A percentile compares a stretch with the other conserved stretches of the same genome.
phyloP scores from a whole-genome alignment of 2,797 vertebrate genomes.

The Gallirallus australis region DNA sequence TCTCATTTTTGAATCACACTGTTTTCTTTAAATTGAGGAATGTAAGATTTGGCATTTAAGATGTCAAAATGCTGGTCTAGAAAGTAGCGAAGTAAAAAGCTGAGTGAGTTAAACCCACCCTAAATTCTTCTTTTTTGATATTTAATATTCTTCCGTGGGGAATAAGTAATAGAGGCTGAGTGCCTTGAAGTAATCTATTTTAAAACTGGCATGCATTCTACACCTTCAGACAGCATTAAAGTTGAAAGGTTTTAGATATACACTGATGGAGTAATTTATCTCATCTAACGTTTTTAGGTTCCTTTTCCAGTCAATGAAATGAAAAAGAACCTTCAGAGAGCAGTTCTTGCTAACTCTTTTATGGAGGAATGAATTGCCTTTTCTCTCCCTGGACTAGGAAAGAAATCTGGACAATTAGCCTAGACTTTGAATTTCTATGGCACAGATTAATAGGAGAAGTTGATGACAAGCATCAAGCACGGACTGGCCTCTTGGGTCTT shows the following conservation, averaged over 20 bases:
- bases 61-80: neutral
- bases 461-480: neutral
- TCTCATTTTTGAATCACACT: neutral
- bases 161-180: neutral
- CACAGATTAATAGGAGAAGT: neutral
- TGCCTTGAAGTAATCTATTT: conserved; percentile 35
- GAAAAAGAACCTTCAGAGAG: neutral
- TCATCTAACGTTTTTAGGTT: neutral
- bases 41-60: neutral
- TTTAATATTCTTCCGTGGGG: neutral
- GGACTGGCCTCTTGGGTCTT: neutral
- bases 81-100: neutral
- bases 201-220: neutral
- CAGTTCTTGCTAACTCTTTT: neutral
- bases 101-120: neutral
- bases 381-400: neutral
- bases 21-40: neutral
- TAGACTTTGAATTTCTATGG: neutral
- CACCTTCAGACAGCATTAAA: neutral
- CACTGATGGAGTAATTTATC: conserved; percentile 23
- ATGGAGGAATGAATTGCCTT: neutral
- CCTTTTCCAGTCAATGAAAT: neutral
- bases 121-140: neutral
- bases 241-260: neutral
- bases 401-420: neutral